Base-by-base conservation (phyloP, 2,113 vertebrate genomes). In the Cyanoderma ruficeps region DNA sequence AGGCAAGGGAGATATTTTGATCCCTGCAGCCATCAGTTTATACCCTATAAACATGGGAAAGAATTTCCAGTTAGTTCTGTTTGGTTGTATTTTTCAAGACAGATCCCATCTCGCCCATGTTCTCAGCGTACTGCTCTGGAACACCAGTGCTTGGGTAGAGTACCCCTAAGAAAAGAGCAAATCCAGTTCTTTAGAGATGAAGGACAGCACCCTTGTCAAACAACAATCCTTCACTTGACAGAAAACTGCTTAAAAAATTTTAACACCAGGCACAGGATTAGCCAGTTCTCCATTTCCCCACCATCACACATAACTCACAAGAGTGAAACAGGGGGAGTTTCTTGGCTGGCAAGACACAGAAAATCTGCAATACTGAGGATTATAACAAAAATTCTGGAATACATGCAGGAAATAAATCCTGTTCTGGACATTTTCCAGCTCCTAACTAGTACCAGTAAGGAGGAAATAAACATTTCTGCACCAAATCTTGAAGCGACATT, bases 1-100 rank as follows among this genome's bases (percentile, higher is more conserved):
- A 93, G 77, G 82, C 87, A 90, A 94, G 63, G 33, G 61, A 96
- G 72, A 68, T 61, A 74, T 39, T 92, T 64, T 71, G 64, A 89
- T 86, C 64, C 89, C 65, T 83, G 47, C 69, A 96, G 82, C 61
- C 52, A 85, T 79, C 53, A 70, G 35, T 59, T 94, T 87, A 85
- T 67, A 65, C 56, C 46, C 65, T 57, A 59, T 80, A 83, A 91
- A 70, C 68, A 79, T 2, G 9, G 35, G 64, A 76, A 84, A 85
- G 52, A 28, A 59, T 68, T 87, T 87, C 86, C n/a, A 77, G 24
- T 33, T 83, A 56, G 63, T 87, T 82, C n/a, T 88, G 35, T 78
- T 57, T 50, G 35, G 31, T 35, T 80, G 35, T 42, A 13, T n/a
- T 92, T 95, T 88, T 70, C 61, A 64, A 84, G 60, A 59, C 27